phyloP scores from a whole-genome alignment of 2,113 vertebrate genomes.

The Scopus umbretta region DNA sequence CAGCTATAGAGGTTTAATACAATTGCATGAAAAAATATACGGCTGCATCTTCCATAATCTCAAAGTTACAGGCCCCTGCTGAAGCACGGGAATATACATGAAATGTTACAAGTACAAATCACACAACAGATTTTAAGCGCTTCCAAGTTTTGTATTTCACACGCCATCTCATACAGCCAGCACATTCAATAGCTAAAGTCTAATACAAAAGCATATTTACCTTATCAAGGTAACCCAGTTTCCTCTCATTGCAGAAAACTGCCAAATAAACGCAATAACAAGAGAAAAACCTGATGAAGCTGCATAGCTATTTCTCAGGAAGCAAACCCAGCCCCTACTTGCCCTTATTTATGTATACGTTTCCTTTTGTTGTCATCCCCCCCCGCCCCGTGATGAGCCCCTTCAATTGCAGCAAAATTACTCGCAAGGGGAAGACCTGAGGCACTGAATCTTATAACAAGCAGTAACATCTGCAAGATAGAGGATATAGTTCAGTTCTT shows the following conservation, averaged over 20 bases:
- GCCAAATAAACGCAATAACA: background rate
- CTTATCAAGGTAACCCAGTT: background rate
- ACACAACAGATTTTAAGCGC: background rate
- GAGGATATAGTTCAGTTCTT: background rate
- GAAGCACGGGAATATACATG: background rate
- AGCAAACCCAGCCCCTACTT: background rate
- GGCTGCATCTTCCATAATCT: background rate
- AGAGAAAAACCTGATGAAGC: background rate
- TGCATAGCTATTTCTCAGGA: background rate
- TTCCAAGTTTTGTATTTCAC: background rate
- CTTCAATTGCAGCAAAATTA: background rate
- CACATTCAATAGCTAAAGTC: background rate
- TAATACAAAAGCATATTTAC: background rate
- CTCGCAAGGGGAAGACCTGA: background rate
- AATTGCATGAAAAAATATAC: background rate
- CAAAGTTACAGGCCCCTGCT: background rate
- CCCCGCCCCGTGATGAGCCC: accelerated
- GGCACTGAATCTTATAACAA: background rate
- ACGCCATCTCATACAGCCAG: background rate
- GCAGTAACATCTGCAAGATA: background rate
- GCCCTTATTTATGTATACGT: background rate
- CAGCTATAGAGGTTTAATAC: background rate
- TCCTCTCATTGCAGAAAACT: background rate
- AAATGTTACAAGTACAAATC: background rate
- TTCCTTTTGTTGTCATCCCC: background rate